Conservation (phyloP, 2,113 vertebrate species). For the Cygnus atratus region DNA sequence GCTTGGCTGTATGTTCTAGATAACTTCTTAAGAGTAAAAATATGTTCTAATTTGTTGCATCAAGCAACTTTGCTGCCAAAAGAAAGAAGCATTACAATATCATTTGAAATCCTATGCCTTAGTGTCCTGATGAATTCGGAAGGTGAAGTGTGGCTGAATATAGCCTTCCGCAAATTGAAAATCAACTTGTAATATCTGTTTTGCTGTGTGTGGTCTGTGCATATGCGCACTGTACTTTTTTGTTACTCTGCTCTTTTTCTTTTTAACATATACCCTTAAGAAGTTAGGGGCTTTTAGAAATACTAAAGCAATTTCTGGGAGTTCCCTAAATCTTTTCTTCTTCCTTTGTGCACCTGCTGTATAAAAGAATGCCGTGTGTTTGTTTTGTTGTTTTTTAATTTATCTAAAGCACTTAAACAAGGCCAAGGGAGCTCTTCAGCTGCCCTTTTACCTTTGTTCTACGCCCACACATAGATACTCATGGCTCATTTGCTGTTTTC, state of each 20-base stretch:
- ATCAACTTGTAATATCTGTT: background rate
- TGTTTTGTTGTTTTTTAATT: background rate
- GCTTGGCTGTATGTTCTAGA: background rate
- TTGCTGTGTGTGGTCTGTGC: background rate
- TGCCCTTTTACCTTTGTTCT: background rate
- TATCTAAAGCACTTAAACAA: background rate
- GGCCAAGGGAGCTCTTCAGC: background rate
- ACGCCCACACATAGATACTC: fast-evolving
- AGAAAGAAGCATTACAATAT: background rate
- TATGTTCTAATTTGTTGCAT: background rate
- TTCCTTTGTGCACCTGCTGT: background rate
- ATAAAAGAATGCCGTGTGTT: background rate
- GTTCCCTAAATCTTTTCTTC: background rate
- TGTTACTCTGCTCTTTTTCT: background rate
- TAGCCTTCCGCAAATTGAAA: background rate
- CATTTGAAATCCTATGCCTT: background rate
- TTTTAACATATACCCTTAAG: background rate
- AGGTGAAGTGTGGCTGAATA: background rate
- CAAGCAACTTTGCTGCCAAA: background rate
- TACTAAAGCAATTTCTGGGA: background rate
- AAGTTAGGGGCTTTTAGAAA: background rate
- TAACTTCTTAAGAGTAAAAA: background rate
- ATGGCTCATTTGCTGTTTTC: background rate
- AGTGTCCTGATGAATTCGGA: background rate
- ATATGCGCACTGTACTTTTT: background rate